These are phyloP conservation scores for Lerista edwardsae DNA, from an alignment of 2,797 vertebrate genomes.

Conservation along the genomic window DNA sequence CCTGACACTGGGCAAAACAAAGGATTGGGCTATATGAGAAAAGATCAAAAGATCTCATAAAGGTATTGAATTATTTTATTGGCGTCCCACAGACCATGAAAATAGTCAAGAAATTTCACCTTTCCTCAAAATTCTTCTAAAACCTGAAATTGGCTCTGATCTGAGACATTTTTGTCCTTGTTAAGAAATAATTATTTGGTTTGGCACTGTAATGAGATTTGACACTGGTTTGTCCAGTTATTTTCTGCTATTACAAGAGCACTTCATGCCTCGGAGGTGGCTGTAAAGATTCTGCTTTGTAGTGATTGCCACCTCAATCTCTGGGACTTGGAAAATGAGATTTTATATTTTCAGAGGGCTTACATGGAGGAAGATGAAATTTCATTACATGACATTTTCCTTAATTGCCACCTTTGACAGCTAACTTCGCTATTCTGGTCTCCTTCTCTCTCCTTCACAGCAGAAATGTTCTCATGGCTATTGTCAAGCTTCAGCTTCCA, in stretches of 20 bases:
- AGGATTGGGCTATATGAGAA: not conserved
- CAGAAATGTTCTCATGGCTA: not conserved
- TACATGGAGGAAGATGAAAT: conserved; percentile 27
- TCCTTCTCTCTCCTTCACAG: conserved; percentile 20
- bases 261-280: conserved; percentile 42
- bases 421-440: conserved; percentile 38
- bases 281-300: conserved; percentile 34
- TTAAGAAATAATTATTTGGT: conserved; percentile 45
- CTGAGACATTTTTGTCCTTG: conserved; percentile 26
- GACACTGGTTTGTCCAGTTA: not conserved
- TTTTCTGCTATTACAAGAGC: conserved; percentile 49
- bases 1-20: no score
- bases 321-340: conserved; percentile 47
- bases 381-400: conserved; percentile 43
- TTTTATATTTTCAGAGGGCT: conserved; percentile 54
- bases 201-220: not conserved
- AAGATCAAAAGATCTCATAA: not conserved
- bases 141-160: not conserved
- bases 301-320: not conserved
- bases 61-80: not conserved
- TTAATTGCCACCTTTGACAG: conserved; percentile 60
- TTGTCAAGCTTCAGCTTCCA: not conserved
- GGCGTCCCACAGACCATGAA: not conserved
- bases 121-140: conserved; percentile 4
- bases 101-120: conserved; percentile 12